A percentile compares a stretch with the other conserved stretches of the same genome.
phyloP scores from a whole-genome alignment of 2,113 vertebrate genomes.

The Ascaphus truei region DNA sequence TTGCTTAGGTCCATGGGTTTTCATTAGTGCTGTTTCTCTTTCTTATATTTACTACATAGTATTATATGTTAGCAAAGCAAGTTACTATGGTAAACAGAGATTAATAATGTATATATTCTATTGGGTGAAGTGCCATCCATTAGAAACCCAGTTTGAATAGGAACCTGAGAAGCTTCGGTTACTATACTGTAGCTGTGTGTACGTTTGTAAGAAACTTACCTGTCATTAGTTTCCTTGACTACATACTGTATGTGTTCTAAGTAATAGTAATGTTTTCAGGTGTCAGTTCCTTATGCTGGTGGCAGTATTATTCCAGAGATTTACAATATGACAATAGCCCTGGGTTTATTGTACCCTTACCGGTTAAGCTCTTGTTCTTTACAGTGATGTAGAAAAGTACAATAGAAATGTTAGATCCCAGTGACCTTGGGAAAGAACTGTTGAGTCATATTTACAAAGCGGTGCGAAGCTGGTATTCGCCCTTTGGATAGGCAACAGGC shows the following conservation, averaged over 20 bases:
- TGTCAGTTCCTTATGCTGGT: neutral
- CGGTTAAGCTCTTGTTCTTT: too few relatives aligned
- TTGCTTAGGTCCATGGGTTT: too few relatives aligned
- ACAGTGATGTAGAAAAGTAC: too few relatives aligned
- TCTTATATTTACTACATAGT: neutral
- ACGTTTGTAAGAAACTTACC: neutral
- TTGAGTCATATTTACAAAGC: too few relatives aligned
- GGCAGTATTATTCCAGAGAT: too few relatives aligned
- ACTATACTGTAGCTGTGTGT: neutral
- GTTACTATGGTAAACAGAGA: neutral
- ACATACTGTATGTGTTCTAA: neutral
- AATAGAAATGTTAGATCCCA: too few relatives aligned
- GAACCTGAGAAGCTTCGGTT: neutral
- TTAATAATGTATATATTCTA: conserved; percentile 8
- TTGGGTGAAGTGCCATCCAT: neutral
- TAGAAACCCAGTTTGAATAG: conserved; percentile 3
- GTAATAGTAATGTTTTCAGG: too few relatives aligned
- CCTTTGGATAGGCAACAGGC: too few relatives aligned
- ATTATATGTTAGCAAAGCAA: neutral
- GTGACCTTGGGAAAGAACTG: too few relatives aligned
- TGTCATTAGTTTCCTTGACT: neutral
- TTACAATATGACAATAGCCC: too few relatives aligned
- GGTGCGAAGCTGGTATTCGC: too few relatives aligned
- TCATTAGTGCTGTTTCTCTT: neutral
- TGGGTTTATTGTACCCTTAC: too few relatives aligned